Conservation (phyloP, 2,113 vertebrate genomes). For the Pomatostomus ruficeps region DNA sequence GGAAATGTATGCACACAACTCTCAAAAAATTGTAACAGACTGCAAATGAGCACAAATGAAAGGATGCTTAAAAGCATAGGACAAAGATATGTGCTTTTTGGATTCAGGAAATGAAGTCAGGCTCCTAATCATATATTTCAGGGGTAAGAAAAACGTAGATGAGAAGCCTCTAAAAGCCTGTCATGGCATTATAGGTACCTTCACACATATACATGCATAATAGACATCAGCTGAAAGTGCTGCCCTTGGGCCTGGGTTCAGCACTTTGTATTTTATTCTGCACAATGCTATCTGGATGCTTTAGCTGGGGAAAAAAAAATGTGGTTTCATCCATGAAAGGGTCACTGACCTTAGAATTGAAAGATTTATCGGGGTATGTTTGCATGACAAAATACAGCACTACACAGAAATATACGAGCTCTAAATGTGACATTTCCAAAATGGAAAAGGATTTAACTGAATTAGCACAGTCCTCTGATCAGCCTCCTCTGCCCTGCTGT, state of each 20-base stretch:
- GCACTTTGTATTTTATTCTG: neutral
- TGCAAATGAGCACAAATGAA: neutral
- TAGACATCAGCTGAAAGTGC: neutral
- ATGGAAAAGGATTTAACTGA: conserved; percentile 58
- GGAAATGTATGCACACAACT: neutral
- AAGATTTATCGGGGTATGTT: conserved; percentile 39
- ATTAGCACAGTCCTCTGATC: conserved; percentile 62
- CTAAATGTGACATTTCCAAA: conserved; percentile 53
- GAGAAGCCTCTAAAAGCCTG: conserved; percentile 8
- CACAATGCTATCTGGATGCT: neutral
- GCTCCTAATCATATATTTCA: neutral
- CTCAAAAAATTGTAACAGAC: neutral
- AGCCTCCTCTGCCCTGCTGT: conserved; percentile 51
- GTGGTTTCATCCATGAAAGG: neutral
- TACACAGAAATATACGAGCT: neutral
- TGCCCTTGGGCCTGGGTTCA: neutral
- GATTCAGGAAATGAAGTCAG: conserved; percentile 4
- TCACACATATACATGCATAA: neutral
- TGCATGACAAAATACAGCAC: conserved; percentile 39
- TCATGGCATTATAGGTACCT: neutral
- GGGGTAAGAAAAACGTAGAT: conserved; percentile 2
- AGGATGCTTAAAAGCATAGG: neutral
- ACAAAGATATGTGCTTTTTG: neutral
- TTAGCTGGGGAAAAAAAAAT: neutral
- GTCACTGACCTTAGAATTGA: conserved; percentile 28